Percentiles rank a stretch among this genome's conserved stretches.
phyloP scores from a whole-genome alignment of 2,113 vertebrate genomes.

The Jaculus jaculus region DNA sequence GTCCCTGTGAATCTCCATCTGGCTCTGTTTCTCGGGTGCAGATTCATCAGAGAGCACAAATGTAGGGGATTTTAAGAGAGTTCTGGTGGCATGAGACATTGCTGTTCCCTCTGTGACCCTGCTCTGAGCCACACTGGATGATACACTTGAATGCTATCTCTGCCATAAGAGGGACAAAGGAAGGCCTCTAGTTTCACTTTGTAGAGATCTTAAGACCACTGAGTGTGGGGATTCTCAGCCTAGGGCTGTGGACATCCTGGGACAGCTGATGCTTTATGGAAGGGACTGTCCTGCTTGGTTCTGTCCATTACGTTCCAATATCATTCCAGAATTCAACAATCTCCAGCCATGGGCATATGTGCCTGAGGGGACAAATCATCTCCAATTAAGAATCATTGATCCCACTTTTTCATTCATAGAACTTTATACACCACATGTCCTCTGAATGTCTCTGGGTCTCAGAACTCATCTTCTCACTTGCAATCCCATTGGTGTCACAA shows the following conservation, averaged over 20 bases:
- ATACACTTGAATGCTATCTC: neutral
- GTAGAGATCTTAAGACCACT: neutral
- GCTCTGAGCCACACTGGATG: neutral
- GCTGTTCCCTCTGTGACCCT: neutral
- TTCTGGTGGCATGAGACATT: neutral
- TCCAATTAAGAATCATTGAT: neutral
- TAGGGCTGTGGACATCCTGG: neutral
- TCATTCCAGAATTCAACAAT: neutral
- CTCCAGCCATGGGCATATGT: neutral
- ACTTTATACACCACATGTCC: neutral
- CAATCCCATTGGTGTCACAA: neutral
- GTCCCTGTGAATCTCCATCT: neutral
- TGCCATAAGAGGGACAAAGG: neutral
- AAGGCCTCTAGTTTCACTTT: neutral
- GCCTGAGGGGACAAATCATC: neutral
- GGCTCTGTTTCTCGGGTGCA: neutral
- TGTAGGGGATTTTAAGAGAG: neutral
- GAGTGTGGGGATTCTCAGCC: neutral
- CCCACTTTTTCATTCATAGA: neutral
- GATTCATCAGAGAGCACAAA: neutral
- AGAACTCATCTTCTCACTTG: neutral
- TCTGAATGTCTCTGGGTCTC: neutral
- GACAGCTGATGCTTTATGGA: neutral
- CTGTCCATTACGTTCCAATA: neutral
- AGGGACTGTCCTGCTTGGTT: neutral